phyloP scores from a whole-genome alignment of 2,113 vertebrate genomes.

The Passer domesticus region DNA sequence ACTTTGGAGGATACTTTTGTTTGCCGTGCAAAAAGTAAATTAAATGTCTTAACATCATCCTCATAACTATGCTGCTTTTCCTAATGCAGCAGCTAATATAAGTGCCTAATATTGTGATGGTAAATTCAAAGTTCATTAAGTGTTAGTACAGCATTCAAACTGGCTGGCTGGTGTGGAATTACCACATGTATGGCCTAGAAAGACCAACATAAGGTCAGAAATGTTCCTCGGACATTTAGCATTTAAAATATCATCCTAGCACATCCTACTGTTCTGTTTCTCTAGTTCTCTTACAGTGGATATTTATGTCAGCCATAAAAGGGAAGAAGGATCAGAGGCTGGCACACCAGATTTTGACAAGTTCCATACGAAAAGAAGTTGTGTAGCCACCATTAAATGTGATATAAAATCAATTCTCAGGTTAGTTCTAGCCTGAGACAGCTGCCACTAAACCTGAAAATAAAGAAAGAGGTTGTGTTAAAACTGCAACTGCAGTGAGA shows the following conservation, averaged over 20 bases:
- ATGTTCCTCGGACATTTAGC: background rate
- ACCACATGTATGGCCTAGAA: background rate
- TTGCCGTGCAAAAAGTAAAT: constrained; percentile 27
- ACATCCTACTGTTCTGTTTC: background rate
- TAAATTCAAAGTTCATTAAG: constrained; percentile 40
- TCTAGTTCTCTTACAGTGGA: background rate
- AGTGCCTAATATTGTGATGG: background rate
- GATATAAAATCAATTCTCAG: background rate
- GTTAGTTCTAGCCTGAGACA: background rate
- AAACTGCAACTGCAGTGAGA: background rate
- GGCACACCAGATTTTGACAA: background rate
- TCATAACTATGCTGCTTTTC: background rate
- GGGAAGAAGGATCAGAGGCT: background rate
- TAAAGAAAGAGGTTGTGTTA: background rate
- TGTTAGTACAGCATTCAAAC: background rate
- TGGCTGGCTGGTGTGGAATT: background rate
- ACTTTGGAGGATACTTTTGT: background rate
- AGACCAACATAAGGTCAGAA: background rate
- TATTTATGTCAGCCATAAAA: background rate
- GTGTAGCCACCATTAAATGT: background rate
- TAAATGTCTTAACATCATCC: background rate
- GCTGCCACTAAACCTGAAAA: background rate
- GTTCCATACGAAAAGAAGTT: background rate
- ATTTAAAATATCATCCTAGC: background rate
- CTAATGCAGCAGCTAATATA: constrained; percentile 43